Evolutionary conservation across 2,888 invertebrate species (phyloP), one percentile per base, ranked within the genome.

Genomic region (Cosmorhoe ocellata): DNA sequence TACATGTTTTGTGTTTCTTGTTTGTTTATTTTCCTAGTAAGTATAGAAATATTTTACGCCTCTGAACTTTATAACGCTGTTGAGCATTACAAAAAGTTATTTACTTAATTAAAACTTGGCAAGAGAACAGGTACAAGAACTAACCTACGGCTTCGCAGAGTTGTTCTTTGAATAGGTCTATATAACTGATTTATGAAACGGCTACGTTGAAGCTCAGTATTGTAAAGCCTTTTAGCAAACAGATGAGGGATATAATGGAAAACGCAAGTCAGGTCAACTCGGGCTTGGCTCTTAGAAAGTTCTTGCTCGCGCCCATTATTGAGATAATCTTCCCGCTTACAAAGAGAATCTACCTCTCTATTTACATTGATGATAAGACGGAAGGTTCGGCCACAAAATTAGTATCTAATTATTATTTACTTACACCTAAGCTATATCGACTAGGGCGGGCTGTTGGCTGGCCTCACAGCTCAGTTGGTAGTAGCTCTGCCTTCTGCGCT

Each of bases 191-290:
- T 74, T 71, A 72, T 69, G 63, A 52, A 59, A 57, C 55, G 47
- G 62, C 61, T 49, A 60, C 64, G 63, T 66, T 70, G 68, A 63
- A 55, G 67, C 65, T 61, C 66, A 63, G 58, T 63, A 63, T 72
- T 74, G 65, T 74, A 53, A 68, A 63, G 59, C 67, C 66, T 74
- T 76, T 75, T 69, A 74, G 66, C 66, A 66, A 72, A 67, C 68
- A 74, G 66, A 66, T 64, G 66, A 60, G 54, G 50, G 54, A 43
- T 32, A 65, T 65, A 74, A 74, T 67, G 64, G 67, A 66, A 71
- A 65, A 47, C 54, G 63, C 71, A 59, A 71, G 67, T 75, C 72
- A 76, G 51, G 57, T 42, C 51, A 64, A 57, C 57, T 63, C 44
- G 50, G 54, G 61, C 66, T 66, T 63, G 18, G 58, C 50, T 59